Base-by-base conservation (phyloP, 2,888 invertebrate genomes). In the Ornithoptera alexandrae region DNA sequence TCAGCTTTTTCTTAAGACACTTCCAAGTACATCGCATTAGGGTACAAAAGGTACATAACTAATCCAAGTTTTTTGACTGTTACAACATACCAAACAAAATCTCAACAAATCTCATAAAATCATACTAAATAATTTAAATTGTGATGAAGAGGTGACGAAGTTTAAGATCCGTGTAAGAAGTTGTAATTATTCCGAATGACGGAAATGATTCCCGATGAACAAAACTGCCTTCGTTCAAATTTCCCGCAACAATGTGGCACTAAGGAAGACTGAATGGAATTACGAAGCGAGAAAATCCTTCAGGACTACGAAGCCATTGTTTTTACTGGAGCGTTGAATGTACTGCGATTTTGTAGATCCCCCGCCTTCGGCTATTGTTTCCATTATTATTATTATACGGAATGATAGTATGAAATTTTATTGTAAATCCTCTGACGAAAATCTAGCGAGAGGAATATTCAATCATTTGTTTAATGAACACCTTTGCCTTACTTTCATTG, bases 271-370 rank as follows among this genome's bases (percentile, higher is more conserved):
- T 65, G 42, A 69, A 69, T 61, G 62, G 42, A 60, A 67, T 67
- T 62, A 67, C 57, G 56, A 53, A 65, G 65, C 57, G 62, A 62
- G 65, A 65, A 57, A 65, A 69, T 62, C 69, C 30, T 58, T 62
- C 42, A 62, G 61, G 65, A 65, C 57, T 62, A 57, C 42, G 58
- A 65, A 58, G 36, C 65, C 42, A 62, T 69, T 69, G 65, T 69
- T 65, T 69, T 65, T 69, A 58, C 57, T 65, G 61, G 62, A 65
- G 59, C 62, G 30, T 65, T 68, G 64, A 63, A 60, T 64, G 58
- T 64, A 68, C 64, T 53, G 60, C 68, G 50, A 64, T 68, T 63
- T 63, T 24, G 58, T 58, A 68, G 46, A 68, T 62, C 39, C 50
- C 65, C 50, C 22, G 65, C 65, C 46, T 60, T 61, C 36, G 60